Conservation (phyloP, 92 coral and sea anemone genomes). For the Heteractis magnifica region DNA sequence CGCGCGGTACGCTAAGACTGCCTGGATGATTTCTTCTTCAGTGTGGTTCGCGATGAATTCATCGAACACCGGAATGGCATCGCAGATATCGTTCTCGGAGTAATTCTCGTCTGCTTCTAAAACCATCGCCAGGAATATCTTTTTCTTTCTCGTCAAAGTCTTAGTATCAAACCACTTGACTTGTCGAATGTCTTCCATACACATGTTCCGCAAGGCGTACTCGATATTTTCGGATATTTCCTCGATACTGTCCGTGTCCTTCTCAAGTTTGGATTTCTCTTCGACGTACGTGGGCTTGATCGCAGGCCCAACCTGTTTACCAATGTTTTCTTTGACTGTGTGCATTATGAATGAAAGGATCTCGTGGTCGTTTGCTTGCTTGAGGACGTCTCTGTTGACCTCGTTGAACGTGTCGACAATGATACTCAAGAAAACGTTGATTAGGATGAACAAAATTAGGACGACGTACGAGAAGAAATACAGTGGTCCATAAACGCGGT, state of each 20-base stretch:
- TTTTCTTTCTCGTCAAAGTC: conserved; percentile 66
- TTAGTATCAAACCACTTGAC: conserved; percentile 74
- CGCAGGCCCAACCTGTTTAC: conserved; percentile 96
- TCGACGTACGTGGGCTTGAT: conserved; percentile 87
- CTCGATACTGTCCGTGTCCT: conserved; percentile 70
- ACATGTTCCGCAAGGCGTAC: conserved; percentile 83
- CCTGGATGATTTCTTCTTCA: conserved; percentile 63
- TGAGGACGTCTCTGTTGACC: conserved; percentile 73
- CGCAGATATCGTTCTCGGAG: conserved; percentile 92
- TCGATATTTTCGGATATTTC: conserved; percentile 82
- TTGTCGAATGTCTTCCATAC: conserved; percentile 85
- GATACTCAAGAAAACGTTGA: conserved; percentile 87
- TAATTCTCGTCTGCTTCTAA: conserved; percentile 82
- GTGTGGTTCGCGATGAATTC: conserved; percentile 57
- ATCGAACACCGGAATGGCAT: conserved; percentile 89
- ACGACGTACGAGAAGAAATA: conserved; percentile 84
- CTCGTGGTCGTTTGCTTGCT: conserved; percentile 92
- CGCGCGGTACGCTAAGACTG: conserved; percentile 61
- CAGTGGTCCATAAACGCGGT: conserved; percentile 75
- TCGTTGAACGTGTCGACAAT: conserved; percentile 72
- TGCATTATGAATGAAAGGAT: conserved; percentile 88
- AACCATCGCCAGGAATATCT: conserved; percentile 70
- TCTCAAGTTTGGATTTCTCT: conserved; percentile 74
- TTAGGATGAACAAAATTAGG: conserved; percentile 70
- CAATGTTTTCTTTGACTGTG: conserved; percentile 81